Base-by-base conservation (phyloP, 35 echinoderm and acorn worm genomes). In the Apostichopus parvimensis region DNA sequence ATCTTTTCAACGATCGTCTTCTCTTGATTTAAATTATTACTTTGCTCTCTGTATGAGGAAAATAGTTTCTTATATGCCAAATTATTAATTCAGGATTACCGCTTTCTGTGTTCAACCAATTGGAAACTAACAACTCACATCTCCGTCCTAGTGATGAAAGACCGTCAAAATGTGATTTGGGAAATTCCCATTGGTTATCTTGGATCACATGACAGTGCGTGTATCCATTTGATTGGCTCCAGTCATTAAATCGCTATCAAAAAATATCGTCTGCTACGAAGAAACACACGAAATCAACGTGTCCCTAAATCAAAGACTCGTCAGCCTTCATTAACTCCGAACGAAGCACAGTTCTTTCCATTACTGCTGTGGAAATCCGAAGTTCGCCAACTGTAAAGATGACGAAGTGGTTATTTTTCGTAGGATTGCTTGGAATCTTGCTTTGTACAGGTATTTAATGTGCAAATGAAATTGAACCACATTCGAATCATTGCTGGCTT, bases 231-330 rank as follows among this genome's bases (percentile, higher is more conserved):
- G 23, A 88, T 88, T 88, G 86, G 86, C 54, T 45, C 15, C 15
- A 66, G 6, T 88, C 28, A 65, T 88, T 88, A 88, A 88, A 88
- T 58, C 5, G 0, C 62, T 11, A 17, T 53, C 14, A 15, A 64
- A 72, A 72, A 20, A 71, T 52, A 75, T 88, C 86, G 86, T 88
- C 86, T 88, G 68, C 86, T 88, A 88, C 22, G 86, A 88, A 88
- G 26, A 75, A 68, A 25, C 86, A 58, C 15, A 60, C n/a, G 15
- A 18, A 75, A 72, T 88, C 86, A 88, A 88, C 86, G 68, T 88
- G 61, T 58, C 86, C 45, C 52, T 72, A 68, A 62, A 54, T 12
- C 15, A n/a, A 82, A 53, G 34, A 12, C 79, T 82, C 34, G 79
- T 53, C 79, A 54, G 79, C 34, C 79, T 54, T 82, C 23, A 79